phyloP scores from a whole-genome alignment of 2,113 vertebrate species.

The Macaca fascicularis region DNA sequence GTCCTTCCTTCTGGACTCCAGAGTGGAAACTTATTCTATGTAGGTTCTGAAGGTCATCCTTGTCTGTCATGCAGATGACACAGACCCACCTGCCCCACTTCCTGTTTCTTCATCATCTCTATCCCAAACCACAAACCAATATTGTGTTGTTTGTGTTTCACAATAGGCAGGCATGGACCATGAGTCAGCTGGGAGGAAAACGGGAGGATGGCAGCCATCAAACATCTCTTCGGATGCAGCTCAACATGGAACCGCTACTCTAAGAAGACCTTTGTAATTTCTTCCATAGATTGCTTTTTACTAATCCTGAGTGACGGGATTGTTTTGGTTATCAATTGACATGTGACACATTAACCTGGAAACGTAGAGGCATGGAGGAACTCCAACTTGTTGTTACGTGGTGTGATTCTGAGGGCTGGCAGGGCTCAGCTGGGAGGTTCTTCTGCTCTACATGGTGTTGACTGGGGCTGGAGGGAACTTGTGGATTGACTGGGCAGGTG shows the following conservation, averaged over 20 bases:
- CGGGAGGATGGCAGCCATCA: neutral
- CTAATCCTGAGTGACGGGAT: accelerated
- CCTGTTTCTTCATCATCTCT: neutral
- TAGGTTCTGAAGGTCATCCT: accelerated
- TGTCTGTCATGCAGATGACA: accelerated
- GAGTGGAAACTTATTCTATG: accelerated
- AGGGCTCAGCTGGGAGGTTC: accelerated
- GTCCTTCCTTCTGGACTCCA: neutral
- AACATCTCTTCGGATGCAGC: no score
- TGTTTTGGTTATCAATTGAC: accelerated
- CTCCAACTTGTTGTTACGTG: accelerated
- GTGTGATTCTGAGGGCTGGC: neutral
- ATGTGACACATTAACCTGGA: accelerated
- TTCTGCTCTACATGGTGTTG: accelerated
- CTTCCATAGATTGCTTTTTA: accelerated
- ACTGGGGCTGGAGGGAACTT: accelerated
- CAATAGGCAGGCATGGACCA: accelerated
- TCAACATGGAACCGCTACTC: accelerated
- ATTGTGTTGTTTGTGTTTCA: accelerated
- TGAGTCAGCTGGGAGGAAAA: neutral
- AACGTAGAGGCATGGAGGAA: accelerated
- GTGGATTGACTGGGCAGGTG: neutral
- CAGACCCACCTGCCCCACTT: accelerated
- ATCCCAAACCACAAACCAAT: neutral
- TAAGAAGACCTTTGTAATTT: no score